Evolutionary conservation across 2,888 invertebrate genomes (phyloP).

Genomic region (Hermaeophaga mercurialis): DNA sequence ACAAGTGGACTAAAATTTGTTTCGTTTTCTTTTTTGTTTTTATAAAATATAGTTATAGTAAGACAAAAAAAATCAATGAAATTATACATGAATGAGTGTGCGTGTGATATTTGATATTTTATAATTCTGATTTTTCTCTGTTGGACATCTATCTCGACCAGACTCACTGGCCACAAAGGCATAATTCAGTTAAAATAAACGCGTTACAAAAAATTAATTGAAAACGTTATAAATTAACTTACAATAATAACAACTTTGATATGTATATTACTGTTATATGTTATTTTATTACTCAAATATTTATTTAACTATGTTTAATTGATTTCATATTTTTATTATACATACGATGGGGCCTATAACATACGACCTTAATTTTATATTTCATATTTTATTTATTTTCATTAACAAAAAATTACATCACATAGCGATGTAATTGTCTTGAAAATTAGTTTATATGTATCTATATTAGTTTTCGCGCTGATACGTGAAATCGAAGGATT

Average conservation of each 20-base stretch:
- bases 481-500: no score
- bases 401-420: no score
- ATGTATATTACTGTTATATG: background rate
- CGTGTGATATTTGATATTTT: constrained; percentile 41
- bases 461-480: no score
- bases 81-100: constrained; percentile 47
- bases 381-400: no score
- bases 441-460: no score
- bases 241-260: constrained; percentile 1
- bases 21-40: constrained; percentile 28
- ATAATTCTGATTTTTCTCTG: constrained; percentile 47
- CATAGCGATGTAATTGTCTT: no score
- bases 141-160: constrained; percentile 37
- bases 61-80: constrained; percentile 32
- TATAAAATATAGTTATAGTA: constrained; percentile 27
- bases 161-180: constrained; percentile 16
- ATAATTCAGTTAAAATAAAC: background rate
- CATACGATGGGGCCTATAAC: no score
- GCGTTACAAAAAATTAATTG: background rate
- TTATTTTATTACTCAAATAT: no score
- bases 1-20: constrained; percentile 19
- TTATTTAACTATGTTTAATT: no score
- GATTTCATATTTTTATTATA: no score
- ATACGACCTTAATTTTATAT: no score
- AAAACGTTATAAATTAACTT: background rate